Conservation (phyloP, 2,888 invertebrate genomes). For the Tryphoninae sp. region DNA sequence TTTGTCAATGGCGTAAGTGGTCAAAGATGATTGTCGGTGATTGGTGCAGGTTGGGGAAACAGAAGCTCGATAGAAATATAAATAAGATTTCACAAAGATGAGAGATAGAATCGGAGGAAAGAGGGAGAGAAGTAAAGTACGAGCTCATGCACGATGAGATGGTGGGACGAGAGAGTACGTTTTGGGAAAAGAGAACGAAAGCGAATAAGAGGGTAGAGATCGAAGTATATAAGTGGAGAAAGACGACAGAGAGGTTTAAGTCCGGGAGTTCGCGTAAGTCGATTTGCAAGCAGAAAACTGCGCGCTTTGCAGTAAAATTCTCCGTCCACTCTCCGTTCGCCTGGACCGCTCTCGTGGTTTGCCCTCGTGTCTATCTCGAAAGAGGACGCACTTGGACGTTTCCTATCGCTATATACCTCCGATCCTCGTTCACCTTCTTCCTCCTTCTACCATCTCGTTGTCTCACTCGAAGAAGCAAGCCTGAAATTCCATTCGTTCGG, state of each 20-base stretch:
- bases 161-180: slow-evolving; percentile 1
- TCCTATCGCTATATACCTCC: slow-evolving; percentile 38
- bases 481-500: slow-evolving; percentile 34
- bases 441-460: background rate
- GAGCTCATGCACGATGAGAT: background rate
- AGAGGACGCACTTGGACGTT: slow-evolving; percentile 55
- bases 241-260: slow-evolving; percentile 48
- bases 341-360: slow-evolving; percentile 17
- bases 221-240: slow-evolving; percentile 23
- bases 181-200: slow-evolving; percentile 9
- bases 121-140: slow-evolving; percentile 17
- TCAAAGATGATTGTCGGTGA: slow-evolving; percentile 39
- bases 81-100: slow-evolving; percentile 25
- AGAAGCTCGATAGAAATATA: slow-evolving; percentile 41
- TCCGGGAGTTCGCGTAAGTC: slow-evolving; percentile 51
- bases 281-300: slow-evolving; percentile 69
- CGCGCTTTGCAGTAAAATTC: slow-evolving; percentile 69
- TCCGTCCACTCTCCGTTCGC: slow-evolving; percentile 24
- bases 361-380: slow-evolving; percentile 29
- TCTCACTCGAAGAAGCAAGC: slow-evolving; percentile 3
- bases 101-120: slow-evolving; percentile 1
- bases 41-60: slow-evolving; percentile 12
- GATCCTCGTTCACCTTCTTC: background rate
- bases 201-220: slow-evolving; percentile 14
- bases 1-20: slow-evolving; percentile 11